phyloP scores from a whole-genome alignment of 2,113 vertebrate species.

The Oxygymnocypris stewartii region DNA sequence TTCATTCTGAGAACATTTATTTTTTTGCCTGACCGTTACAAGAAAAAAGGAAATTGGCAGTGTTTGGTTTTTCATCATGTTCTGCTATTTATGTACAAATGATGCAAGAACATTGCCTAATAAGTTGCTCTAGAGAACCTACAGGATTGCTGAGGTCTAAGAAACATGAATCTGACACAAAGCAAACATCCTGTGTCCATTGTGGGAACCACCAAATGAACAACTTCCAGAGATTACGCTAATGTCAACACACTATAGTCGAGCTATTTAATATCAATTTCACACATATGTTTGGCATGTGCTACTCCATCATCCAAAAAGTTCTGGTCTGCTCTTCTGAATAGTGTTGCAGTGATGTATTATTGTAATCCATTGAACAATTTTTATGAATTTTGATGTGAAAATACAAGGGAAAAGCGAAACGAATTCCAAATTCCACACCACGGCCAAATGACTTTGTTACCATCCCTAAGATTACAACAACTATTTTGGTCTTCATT shows the following conservation, averaged over 20 bases:
- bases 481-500: neutral
- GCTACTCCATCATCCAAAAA: neutral
- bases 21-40: neutral
- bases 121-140: neutral
- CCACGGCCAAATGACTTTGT: neutral
- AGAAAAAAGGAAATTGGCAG: neutral
- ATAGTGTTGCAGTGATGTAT: neutral
- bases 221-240: slow-evolving; percentile 31
- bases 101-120: neutral
- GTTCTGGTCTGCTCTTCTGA: neutral
- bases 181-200: slow-evolving; percentile 44
- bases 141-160: neutral
- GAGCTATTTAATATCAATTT: neutral
- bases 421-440: neutral
- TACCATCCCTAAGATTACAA: neutral
- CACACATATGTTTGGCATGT: neutral
- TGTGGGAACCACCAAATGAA: slow-evolving; percentile 13
- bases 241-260: neutral
- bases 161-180: slow-evolving; percentile 37
- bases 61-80: slow-evolving; percentile 19
- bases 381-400: neutral
- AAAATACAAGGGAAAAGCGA: neutral
- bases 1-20: neutral
- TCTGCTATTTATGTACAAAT: neutral
- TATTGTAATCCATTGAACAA: neutral